Percentiles rank a stretch among this genome's conserved stretches.
Evolutionary conservation across 2,888 invertebrate genomes (phyloP).

Genomic region (Machimus atricapillus): DNA sequence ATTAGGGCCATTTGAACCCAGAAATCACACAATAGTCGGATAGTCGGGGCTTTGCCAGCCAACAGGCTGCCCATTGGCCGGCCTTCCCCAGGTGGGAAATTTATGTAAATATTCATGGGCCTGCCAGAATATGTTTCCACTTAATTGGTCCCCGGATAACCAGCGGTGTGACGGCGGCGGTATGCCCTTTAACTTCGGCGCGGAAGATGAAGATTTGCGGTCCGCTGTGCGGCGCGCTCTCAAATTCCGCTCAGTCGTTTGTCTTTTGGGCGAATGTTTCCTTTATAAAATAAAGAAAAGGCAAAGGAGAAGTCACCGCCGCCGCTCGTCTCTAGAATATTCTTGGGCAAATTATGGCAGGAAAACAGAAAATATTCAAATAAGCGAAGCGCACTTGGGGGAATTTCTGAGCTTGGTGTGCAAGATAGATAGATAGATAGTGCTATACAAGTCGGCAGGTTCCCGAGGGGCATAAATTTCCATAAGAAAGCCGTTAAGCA

Average conservation of each 20-base stretch:
- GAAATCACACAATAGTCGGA: background rate
- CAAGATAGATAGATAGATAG: background rate
- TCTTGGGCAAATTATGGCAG: constrained; percentile 21
- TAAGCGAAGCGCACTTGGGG: constrained; percentile 3
- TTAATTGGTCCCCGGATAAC: background rate
- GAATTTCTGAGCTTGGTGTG: background rate
- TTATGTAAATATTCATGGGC: constrained; percentile 21
- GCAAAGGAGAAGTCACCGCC: background rate
- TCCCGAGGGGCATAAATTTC: constrained; percentile 29
- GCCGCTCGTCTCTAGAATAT: background rate
- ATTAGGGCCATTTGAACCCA: background rate
- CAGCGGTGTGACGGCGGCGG: background rate
- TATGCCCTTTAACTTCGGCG: background rate
- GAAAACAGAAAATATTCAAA: constrained; percentile 34
- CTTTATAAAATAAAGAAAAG: background rate
- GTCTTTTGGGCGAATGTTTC: background rate
- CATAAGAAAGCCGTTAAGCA: constrained; percentile 36
- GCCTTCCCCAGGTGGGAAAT: background rate
- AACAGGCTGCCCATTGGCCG: background rate
- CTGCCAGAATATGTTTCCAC: constrained; percentile 20
- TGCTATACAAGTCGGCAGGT: background rate
- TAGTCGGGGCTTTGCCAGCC: background rate
- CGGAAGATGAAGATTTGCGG: constrained; percentile 20
- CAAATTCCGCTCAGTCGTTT: background rate
- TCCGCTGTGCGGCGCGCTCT: background rate